Conservation (phyloP, 2,888 invertebrate species). For the Plemyria rubiginata region DNA sequence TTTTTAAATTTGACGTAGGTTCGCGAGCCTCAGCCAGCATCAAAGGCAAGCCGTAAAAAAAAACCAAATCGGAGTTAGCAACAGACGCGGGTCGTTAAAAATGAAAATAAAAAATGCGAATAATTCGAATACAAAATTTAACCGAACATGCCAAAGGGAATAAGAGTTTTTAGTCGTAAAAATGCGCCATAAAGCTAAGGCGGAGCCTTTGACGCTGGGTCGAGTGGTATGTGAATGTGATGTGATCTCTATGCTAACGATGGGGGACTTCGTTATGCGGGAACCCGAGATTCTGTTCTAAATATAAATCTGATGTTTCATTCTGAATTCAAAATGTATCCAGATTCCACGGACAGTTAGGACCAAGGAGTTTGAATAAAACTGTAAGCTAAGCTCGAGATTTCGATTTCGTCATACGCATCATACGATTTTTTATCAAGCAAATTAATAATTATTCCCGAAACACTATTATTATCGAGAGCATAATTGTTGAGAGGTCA, state of each 20-base stretch:
- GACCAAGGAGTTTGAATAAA: neutral
- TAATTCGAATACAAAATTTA: conserved; percentile 61
- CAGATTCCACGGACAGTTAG: conserved; percentile 9
- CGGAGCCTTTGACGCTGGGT: conserved; percentile 46
- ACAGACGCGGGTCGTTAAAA: conserved; percentile 53
- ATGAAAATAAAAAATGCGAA: conserved; percentile 49
- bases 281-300: conserved; percentile 38
- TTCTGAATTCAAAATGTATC: conserved; percentile 30
- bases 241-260: conserved; percentile 42
- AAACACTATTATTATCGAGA: conserved; percentile 28
- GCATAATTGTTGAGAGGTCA: conserved; percentile 46
- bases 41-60: conserved; percentile 47
- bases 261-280: conserved; percentile 35
- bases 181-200: conserved; percentile 50
- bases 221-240: conserved; percentile 39
- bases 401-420: neutral
- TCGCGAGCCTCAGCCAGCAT: conserved; percentile 24
- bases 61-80: conserved; percentile 58
- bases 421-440: conserved; percentile 5
- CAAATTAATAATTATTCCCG: conserved; percentile 21
- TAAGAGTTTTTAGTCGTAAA: conserved; percentile 55
- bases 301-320: conserved; percentile 32
- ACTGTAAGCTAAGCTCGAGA: too few species aligned
- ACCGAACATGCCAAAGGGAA: conserved; percentile 55
- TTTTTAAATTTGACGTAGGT: conserved; percentile 42